Percentiles rank a stretch among this genome's conserved stretches.
Evolutionary conservation across 2,113 vertebrate genomes (phyloP).

Genomic region (Spheniscus mendiculus): DNA sequence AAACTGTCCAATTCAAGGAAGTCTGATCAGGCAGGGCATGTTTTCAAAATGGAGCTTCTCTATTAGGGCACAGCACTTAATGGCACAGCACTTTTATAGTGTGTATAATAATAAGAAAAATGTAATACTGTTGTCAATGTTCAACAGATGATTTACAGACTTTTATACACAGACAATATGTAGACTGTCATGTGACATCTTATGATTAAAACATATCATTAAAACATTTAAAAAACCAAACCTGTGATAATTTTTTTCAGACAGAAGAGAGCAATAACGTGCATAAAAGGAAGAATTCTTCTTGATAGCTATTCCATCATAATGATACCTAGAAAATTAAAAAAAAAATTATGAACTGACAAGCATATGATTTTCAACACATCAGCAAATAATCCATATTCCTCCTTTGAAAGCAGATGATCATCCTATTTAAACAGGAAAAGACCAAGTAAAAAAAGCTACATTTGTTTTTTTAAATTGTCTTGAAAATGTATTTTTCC

Average conservation of each 20-base stretch:
- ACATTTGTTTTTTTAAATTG: background rate
- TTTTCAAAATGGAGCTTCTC: background rate
- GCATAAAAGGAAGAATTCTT: conserved; percentile 67
- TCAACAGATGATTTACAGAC: background rate
- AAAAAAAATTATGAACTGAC: background rate
- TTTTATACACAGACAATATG: background rate
- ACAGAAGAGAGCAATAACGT: conserved; percentile 66
- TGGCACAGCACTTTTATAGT: background rate
- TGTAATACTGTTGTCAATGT: background rate
- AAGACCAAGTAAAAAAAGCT: background rate
- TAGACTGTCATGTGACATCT: background rate
- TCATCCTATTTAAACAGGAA: background rate
- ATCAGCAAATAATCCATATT: background rate
- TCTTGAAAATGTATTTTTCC: background rate
- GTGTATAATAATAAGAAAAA: background rate
- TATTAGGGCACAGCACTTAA: background rate
- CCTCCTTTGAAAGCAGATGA: background rate
- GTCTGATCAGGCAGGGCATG: background rate
- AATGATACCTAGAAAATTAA: conserved; percentile 64
- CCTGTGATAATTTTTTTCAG: conserved; percentile 50
- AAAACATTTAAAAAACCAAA: conserved; percentile 29
- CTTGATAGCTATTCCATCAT: conserved; percentile 74
- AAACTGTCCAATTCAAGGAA: background rate
- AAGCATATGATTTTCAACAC: background rate
- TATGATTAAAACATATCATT: background rate